Evolutionary conservation across 2,888 invertebrate genomes (phyloP).

Genomic region (Plebejus argus): DNA sequence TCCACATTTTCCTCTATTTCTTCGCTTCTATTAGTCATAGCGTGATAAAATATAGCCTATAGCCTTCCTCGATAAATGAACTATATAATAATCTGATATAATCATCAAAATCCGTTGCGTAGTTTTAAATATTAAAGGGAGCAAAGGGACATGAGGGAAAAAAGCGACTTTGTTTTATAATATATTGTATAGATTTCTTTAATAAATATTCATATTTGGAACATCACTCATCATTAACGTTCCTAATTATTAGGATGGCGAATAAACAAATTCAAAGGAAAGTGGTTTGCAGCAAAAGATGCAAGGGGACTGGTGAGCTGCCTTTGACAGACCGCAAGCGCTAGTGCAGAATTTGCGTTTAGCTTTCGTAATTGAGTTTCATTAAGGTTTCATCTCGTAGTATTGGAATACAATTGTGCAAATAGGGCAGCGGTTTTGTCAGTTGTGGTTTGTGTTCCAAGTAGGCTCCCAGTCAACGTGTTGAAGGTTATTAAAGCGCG

Average conservation of each 20-base stretch:
- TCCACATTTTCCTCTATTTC: too few relatives aligned
- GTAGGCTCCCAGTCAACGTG: neutral
- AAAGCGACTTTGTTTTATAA: too few relatives aligned
- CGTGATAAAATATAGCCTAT: too few relatives aligned
- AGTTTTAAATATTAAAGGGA: too few relatives aligned
- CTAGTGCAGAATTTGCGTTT: constrained; percentile 44
- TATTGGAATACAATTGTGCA: constrained; percentile 27
- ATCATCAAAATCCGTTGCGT: too few relatives aligned
- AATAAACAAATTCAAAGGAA: neutral
- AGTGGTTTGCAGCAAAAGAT: constrained; percentile 36
- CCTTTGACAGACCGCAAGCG: constrained; percentile 57
- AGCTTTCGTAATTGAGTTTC: constrained; percentile 45
- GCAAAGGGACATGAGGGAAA: too few relatives aligned
- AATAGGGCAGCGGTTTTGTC: constrained; percentile 4
- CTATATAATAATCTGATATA: too few relatives aligned
- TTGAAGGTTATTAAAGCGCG: neutral
- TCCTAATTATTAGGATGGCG: neutral
- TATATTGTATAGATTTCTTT: too few relatives aligned
- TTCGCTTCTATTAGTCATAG: too few relatives aligned
- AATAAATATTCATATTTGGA: too few relatives aligned
- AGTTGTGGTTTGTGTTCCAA: constrained; percentile 11
- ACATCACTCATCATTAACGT: neutral
- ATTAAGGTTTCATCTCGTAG: constrained; percentile 3
- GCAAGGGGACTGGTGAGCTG: constrained; percentile 46
- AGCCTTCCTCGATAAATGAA: too few relatives aligned